These are phyloP conservation scores for Pseudobourletiella spinata DNA, from an alignment of 1,140 invertebrate genomes.

Conservation along the genomic window DNA sequence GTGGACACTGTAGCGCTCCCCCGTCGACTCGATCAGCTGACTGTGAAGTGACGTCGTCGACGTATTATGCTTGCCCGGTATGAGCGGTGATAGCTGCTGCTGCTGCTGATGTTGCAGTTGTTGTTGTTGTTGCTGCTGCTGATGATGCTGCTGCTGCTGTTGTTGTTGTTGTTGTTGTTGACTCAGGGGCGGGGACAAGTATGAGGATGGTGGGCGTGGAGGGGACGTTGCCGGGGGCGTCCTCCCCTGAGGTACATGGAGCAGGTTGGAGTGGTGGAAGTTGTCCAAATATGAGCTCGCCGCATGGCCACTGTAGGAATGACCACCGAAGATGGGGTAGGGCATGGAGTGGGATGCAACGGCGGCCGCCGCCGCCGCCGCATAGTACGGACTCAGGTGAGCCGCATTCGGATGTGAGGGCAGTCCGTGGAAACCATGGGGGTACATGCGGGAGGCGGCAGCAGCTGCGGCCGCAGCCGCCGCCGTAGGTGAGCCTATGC, in stretches of 20 bases:
- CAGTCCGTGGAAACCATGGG: slow-evolving; percentile 12
- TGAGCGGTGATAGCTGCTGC: slow-evolving; percentile 11
- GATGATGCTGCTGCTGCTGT: too few relatives aligned
- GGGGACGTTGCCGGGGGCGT: slow-evolving; percentile 18
- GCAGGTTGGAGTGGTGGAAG: slow-evolving; percentile 31
- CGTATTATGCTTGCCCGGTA: slow-evolving; percentile 2
- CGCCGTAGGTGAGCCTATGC: slow-evolving; percentile 9
- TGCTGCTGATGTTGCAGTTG: too few relatives aligned
- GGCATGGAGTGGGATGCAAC: slow-evolving; percentile 30
- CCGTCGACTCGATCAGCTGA: slow-evolving; percentile 27
- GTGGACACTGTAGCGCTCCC: slow-evolving; percentile 16
- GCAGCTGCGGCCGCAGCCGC: not conserved
- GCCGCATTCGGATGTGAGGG: slow-evolving; percentile 10
- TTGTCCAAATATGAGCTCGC: slow-evolving; percentile 30
- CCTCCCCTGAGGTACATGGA: slow-evolving; percentile 13
- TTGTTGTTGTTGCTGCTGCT: too few relatives aligned
- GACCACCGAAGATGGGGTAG: slow-evolving; percentile 25
- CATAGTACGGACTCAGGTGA: slow-evolving; percentile 17
- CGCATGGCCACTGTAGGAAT: slow-evolving; percentile 15
- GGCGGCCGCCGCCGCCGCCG: slow-evolving; percentile 29
- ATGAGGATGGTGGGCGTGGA: slow-evolving; percentile 9
- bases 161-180: too few relatives aligned
- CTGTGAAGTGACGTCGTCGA: slow-evolving; percentile 30
- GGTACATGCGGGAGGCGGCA: slow-evolving; percentile 8
- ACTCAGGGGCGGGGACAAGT: not conserved